Base-by-base conservation (phyloP, 2,888 invertebrate species). In the Rhamnusium bicolor region DNA sequence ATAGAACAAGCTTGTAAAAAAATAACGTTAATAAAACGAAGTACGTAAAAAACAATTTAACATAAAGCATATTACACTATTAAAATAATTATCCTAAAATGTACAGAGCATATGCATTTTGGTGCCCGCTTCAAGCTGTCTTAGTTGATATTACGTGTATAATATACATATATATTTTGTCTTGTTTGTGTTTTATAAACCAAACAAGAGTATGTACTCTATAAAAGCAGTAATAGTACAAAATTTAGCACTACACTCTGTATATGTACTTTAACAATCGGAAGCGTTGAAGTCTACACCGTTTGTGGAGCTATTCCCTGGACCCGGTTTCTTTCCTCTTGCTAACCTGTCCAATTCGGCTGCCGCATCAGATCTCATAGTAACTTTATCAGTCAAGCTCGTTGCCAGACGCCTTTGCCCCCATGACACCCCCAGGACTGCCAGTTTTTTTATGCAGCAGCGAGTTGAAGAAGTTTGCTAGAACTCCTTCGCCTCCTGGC, bases 381-480 rank as follows among this genome's bases (percentile, higher is more conserved):
- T 90, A 69, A 93, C 91, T 87, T 94, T 92, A 86, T 94, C 95
- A 74, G 92, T 90, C 87, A 85, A 84, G 87, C 73, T 79, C 79
- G 49, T 60, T 88, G 76, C 83, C 83, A 27, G 85, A 81, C 62
- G 82, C 81, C 65, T 83, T 82, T 51, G 86, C 87, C 71, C 88
- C 85, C 72, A 87, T 86, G 74, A 89, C 89, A 49, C 89, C 89
- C 60, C 91, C 88, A n/a, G 91, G 89, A 24, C 89, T 88, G 47
- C 95, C 95, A 46, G 96, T 94, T 90, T 98, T 98, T 92, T 98
- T 98, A 89, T 95, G 95, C 83, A 99, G 92, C 85, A 99, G 91
- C 77, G 98, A 98, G 90, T 98, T 98, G 91, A 99, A 99, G 92
- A 99, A 99, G 89, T 96, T 98, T 10, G 98, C 98, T 77, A 99